Base-by-base conservation (phyloP, 2,797 vertebrate genomes). In the Oryzias dopingdopingensis region DNA sequence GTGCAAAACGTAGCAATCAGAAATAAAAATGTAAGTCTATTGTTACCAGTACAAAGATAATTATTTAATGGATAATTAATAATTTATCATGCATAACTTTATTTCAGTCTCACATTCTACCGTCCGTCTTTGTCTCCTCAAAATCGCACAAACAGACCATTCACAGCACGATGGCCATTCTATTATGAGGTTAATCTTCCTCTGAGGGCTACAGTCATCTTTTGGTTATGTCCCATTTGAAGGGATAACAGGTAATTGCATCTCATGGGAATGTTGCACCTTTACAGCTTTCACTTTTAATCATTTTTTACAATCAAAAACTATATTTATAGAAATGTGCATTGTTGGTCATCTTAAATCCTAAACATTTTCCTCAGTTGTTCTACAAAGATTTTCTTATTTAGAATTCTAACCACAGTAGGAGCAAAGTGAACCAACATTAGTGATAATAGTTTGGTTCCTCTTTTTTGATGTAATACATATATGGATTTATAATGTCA, bases 401-500 rank as follows among this genome's bases (percentile, higher is more conserved):
- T 69, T 49, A 46, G 16, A 67, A 57, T 52, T 50, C 2, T 20
- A 63, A 65, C 70, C 3, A 5, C 32, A 37, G 0, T 8, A 56
- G 41, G 43, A 66, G 32, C 32, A 37, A 37, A 67, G 74, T 47
- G 55, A 46, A 15, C 53, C 51, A 52, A 37, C 75, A 59, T 74
- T 65, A 59, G 59, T 16, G 17, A 78, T 79, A 82, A 84, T 65
- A 54, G 53, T 79, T 23, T 59, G 75, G 81, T 90, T 88, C 67
- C 77, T 82, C 20, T 66, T 82, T 88, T 81, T 71, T 85, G 68
- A 82, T 90, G 80, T 88, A 81, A 88, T 90, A 90, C 82, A 88
- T 86, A 91, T 85, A 87, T 78, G 63, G 67, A 80, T 81, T 84
- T 77, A 89, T 90, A 85, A 87, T 86, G 72, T 83, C 73, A 85